Percentiles rank a stretch among this genome's conserved stretches.
Evolutionary conservation across 2,113 vertebrate species (phyloP).

Genomic region (Formicarius rufipectus): DNA sequence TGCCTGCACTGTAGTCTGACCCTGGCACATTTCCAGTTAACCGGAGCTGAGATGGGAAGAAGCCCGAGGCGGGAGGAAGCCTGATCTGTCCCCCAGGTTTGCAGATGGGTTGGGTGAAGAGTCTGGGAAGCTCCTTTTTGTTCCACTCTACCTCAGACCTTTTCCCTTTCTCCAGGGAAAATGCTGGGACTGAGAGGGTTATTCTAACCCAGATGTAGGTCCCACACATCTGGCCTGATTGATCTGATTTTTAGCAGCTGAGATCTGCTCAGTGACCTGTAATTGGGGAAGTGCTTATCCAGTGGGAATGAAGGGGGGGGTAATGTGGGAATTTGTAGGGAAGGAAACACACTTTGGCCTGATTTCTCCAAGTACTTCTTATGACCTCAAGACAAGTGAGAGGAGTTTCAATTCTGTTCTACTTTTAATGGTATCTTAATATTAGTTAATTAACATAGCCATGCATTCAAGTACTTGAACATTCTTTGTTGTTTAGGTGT

Average conservation of each 20-base stretch:
- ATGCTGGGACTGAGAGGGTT: not conserved
- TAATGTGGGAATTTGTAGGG: not conserved
- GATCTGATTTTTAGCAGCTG: not conserved
- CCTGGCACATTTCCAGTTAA: not conserved
- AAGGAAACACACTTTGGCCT: not conserved
- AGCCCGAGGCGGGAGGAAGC: not conserved
- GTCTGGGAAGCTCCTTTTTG: not conserved
- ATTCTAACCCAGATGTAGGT: not conserved
- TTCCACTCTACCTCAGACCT: not conserved
- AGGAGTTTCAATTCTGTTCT: not conserved
- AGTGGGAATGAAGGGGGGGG: not conserved
- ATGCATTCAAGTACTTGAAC: not conserved
- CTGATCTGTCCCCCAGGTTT: not conserved
- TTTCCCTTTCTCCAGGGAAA: not conserved
- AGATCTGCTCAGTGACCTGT: not conserved
- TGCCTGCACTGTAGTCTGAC: not conserved
- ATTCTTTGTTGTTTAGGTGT: accelerated
- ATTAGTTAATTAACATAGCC: not conserved
- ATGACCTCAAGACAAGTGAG: not conserved
- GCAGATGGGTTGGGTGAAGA: not conserved
- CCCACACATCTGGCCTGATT: not conserved
- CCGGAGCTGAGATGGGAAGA: not conserved
- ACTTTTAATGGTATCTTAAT: not conserved
- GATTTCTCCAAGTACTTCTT: not conserved
- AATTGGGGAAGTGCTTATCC: not conserved